phyloP scores from a whole-genome alignment of 1,140 invertebrate genomes.

The Panulirus ornatus region DNA sequence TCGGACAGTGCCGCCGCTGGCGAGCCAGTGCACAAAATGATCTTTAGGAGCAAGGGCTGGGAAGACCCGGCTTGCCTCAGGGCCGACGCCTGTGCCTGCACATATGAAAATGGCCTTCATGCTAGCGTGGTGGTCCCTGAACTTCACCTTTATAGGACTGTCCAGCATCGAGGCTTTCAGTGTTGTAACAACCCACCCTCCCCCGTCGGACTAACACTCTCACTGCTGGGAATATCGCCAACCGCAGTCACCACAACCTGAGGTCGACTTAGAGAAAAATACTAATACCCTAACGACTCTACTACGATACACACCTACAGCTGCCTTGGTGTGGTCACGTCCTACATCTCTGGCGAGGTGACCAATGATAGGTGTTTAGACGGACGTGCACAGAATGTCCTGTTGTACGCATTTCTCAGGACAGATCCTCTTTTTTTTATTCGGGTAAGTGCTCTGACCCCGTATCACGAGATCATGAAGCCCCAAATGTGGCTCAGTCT shows the following conservation, averaged over 20 bases:
- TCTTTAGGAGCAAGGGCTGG: not conserved
- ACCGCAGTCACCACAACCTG: not conserved
- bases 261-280: no score
- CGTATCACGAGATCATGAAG: no score
- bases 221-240: not conserved
- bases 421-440: no score
- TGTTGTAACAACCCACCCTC: not conserved
- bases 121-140: not conserved
- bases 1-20: not conserved
- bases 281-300: no score
- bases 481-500: no score
- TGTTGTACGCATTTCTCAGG: no score
- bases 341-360: no score
- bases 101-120: slow-evolving; percentile 4
- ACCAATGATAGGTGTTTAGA: no score
- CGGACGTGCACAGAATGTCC: no score
- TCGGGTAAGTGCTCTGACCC: no score
- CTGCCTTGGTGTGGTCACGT: no score
- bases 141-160: not conserved
- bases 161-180: slow-evolving; percentile 8
- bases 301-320: no score
- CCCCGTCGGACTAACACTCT: not conserved
- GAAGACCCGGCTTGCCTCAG: not conserved
- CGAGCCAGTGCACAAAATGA: not conserved
- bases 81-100: not conserved